Conservation (phyloP, 1,140 invertebrate species). For the Anastatus disparis region DNA sequence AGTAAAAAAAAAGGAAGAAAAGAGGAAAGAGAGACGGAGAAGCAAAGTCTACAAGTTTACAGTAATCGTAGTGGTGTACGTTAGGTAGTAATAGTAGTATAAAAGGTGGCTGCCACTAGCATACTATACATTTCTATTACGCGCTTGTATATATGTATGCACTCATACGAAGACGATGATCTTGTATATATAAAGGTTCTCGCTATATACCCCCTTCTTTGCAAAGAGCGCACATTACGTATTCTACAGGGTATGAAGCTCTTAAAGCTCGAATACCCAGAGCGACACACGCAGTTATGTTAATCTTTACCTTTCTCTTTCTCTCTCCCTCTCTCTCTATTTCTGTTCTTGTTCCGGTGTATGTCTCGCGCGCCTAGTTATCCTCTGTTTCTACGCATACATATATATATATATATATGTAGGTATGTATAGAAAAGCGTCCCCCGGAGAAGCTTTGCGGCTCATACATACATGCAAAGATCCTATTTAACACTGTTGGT, state of each 20-base stretch:
- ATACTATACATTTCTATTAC: background rate
- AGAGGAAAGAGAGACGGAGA: background rate
- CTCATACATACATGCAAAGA: background rate
- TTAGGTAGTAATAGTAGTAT: no score
- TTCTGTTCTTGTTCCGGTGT: no score
- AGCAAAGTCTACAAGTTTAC: background rate
- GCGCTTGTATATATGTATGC: background rate
- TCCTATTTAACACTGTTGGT: background rate
- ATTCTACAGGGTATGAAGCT: conserved; percentile 47
- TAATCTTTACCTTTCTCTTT: no score
- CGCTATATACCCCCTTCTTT: background rate
- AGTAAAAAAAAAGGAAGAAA: no score
- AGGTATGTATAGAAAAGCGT: no score
- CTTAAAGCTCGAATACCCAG: conserved; percentile 47
- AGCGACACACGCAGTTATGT: conserved; percentile 49
- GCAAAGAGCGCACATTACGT: conserved; percentile 46
- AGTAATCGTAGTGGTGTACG: no score
- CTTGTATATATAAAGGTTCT: background rate
- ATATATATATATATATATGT: conserved; percentile 45
- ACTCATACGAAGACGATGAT: no score
- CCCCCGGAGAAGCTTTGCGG: background rate
- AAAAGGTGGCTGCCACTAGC: no score
- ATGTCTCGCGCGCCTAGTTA: no score
- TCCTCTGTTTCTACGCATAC: conserved; percentile 26
- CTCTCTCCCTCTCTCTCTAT: no score